Evolutionary conservation across 1,140 invertebrate genomes (phyloP), one percentile per base, ranked within the genome.

Genomic region (Papilio glaucus): DNA sequence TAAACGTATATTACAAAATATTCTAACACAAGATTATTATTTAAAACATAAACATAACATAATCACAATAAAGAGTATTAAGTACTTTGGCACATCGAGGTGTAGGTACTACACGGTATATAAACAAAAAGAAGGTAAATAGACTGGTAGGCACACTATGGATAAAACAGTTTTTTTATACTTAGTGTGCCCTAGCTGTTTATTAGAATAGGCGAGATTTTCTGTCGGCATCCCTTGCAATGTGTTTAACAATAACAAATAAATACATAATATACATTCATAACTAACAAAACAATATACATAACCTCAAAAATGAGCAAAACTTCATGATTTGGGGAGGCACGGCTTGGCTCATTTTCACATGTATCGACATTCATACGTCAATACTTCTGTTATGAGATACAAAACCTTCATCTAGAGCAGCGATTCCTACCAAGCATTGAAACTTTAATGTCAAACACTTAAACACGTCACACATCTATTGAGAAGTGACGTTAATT

Each of bases 61-160:
- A 33, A 69, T 53, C n/a, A 69, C 7, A 69, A 53, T 53, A 53
- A 69, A 69, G 42, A 78, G 74, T 82, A 77, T 78, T 71, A 77
- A 74, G 73, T 74, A 60, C 82, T 84, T 82, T 84, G 82, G 82
- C 76, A 81, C 68, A 42, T 79, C 67, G 72, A 72, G 69, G 71
- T 57, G 60, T 72, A 65, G n/a, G 18, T 53, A 24, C n/a, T 21
- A 69, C 26, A 49, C 15, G 41, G 24, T 13, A 7, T 29, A 33
- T 26, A 45, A 15, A 62, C 29, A 53, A 24, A 53, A 10, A 21
- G 18, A 18, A 21, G 7, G 10, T 53, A 0, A 21, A 6, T 10
- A 53, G 2, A 24, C 9, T 10, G 15, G 15, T n/a, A 24, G 6
- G 21, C 45, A 18, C 3, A 41, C 9, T 2, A 24, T n/a, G n/a